Conservation (phyloP, 2,888 invertebrate genomes). For the Caenorhabditis sp. region DNA sequence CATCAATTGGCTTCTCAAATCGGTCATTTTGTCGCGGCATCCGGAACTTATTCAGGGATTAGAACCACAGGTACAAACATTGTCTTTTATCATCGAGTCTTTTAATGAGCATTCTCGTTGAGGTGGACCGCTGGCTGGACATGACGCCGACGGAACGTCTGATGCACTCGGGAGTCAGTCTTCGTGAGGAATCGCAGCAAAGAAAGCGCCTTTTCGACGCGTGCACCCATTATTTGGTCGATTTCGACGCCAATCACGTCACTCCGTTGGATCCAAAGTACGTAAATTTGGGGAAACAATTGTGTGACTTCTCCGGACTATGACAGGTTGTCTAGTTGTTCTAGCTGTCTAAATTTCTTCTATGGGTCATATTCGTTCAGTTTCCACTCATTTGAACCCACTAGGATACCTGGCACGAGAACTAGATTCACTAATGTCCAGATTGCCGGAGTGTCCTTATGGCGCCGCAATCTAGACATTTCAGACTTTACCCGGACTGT, state of each 20-base stretch:
- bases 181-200: conserved; percentile 41
- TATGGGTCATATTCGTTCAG: no score
- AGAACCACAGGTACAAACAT: conserved; percentile 53
- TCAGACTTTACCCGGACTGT: no score
- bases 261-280: conserved; percentile 66
- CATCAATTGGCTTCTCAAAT: conserved; percentile 67
- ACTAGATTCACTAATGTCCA: no score
- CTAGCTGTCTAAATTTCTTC: no score
- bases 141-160: conserved; percentile 63
- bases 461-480: no score
- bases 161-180: conserved; percentile 48
- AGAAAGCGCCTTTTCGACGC: conserved; percentile 56
- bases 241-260: conserved; percentile 70
- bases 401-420: no score
- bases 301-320: conserved; percentile 45
- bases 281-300: no score
- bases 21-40: conserved; percentile 67
- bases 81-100: not conserved
- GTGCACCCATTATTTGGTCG: conserved; percentile 68
- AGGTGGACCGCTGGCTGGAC: conserved; percentile 66
- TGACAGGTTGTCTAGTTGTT: no score
- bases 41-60: conserved; percentile 62
- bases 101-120: not conserved
- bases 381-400: not conserved
- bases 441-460: no score